Base-by-base conservation (phyloP, 2,888 invertebrate species). In the Pristionchus fissidentatus region DNA sequence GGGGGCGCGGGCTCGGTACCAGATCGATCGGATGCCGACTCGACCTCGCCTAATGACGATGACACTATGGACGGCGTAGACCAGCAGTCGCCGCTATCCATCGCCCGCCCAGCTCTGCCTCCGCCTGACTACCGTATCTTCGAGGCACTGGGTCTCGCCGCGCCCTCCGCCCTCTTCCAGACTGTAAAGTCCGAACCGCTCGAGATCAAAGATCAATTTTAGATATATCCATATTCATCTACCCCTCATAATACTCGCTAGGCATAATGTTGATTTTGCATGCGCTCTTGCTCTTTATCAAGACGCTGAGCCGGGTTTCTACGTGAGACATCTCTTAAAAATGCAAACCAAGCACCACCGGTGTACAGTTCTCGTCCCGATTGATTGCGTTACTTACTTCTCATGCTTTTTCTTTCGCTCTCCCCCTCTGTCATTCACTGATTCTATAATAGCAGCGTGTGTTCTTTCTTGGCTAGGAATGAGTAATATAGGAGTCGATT, bases 121-220 rank as follows among this genome's bases (percentile, higher is more conserved):
- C 78, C 52, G 3, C 55, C 78, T 32, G 52, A 52, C 35, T 35
- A n/a, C 38, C 7, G 52, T 3, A 52, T 78, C 13, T 38, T 78
- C 38, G 52, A 78, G 55, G 35, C 78, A 1, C 55, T 78, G 4
- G 49, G 49, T 13, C 49, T 55, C 4, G 35, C 49, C 38, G 38
- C 19, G 3, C 35, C 49, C 8, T 5, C 22, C 8, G 10, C 55
- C 1, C 19, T 78, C 1, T 49, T 49, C 13, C 52, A 35, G 22
- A 26, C 43, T 19, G 75, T 75, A 19, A 75, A 75, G 29, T 26
- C 70, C 10, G 70, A 75, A 22, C 22, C 35, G n/a, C 46, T 75
- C 1, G 75, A 75, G 43, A 75, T 78, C 52, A 55, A 52, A 52
- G 78, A 49, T 49, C 52, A 78, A 29, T 55, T 38, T 19, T 78